Conservation (phyloP, 2,113 vertebrate species). For the Orcinus orca region DNA sequence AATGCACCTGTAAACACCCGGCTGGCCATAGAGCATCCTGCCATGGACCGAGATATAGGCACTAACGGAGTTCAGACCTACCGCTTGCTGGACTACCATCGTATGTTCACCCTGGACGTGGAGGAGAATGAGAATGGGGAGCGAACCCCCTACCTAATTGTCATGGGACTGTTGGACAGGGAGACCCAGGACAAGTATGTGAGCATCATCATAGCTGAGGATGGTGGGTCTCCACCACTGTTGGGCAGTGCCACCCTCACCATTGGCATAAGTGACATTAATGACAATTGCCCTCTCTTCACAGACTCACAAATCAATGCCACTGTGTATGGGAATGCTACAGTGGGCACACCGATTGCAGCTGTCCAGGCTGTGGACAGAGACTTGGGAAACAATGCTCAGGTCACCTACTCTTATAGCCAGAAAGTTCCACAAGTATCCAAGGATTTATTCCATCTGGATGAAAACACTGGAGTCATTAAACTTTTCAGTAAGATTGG, state of each 20-base stretch:
- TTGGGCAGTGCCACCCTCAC: conserved; percentile 93
- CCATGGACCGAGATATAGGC: conserved; percentile 92
- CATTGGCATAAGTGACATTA: conserved; percentile 93
- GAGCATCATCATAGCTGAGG: conserved; percentile 94
- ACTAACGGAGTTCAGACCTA: conserved; percentile 93
- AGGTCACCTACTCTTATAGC: conserved; percentile 93
- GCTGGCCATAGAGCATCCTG: conserved; percentile 93
- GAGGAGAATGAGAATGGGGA: conserved; percentile 96
- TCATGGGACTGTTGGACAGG: conserved; percentile 92
- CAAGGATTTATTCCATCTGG: conserved; percentile 90
- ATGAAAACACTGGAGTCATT: conserved; percentile 89
- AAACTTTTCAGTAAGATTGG: conserved; percentile 88
- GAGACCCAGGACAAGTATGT: conserved; percentile 91
- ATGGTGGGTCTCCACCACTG: conserved; percentile 92
- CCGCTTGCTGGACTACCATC: conserved; percentile 92
- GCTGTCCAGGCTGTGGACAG: conserved; percentile 89
- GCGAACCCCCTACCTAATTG: conserved; percentile 94
- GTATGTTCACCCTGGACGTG: conserved; percentile 94
- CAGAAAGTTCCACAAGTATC: conserved; percentile 91
- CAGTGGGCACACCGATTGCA: conserved; percentile 87
- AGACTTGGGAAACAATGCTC: conserved; percentile 93
- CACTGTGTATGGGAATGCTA: conserved; percentile 92
- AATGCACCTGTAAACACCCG: conserved; percentile 92
- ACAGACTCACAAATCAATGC: conserved; percentile 88
- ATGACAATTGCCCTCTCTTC: conserved; percentile 97